These are phyloP conservation scores for Siderastrea siderea DNA, from an alignment of 92 coral and sea anemone genomes.

Conservation along the genomic window DNA sequence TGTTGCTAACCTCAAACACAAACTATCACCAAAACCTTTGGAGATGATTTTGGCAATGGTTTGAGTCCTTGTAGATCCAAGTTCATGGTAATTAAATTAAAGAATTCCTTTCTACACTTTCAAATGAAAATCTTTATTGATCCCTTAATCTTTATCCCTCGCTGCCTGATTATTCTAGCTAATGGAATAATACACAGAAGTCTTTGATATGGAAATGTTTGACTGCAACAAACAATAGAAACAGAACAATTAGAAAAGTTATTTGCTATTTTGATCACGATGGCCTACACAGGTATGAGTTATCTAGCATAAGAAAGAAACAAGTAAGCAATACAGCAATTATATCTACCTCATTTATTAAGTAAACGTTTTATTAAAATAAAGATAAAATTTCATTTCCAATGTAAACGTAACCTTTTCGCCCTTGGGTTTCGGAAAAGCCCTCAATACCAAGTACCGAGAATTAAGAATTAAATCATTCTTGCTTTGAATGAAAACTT, in stretches of 20 bases:
- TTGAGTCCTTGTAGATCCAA: background rate
- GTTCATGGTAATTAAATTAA: background rate
- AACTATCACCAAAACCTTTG: no score
- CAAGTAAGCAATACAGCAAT: no score
- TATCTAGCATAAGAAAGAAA: background rate
- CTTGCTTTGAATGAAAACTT: no score
- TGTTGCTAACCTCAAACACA: no score
- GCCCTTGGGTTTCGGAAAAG: background rate
- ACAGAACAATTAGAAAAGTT: conserved; percentile 8
- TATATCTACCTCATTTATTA: background rate
- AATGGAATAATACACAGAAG: conserved; percentile 17
- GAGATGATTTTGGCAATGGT: no score
- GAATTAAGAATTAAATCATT: background rate
- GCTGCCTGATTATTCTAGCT: background rate
- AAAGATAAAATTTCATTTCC: background rate
- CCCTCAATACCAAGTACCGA: background rate
- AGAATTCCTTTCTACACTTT: background rate
- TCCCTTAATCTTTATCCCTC: conserved; percentile 10
- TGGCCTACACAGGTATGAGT: background rate
- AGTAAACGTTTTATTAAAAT: background rate
- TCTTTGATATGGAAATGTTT: conserved; percentile 29
- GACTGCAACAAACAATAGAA: conserved; percentile 1
- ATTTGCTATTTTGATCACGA: background rate
- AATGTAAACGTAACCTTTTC: background rate
- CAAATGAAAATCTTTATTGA: background rate